phyloP scores from a whole-genome alignment of 1,140 invertebrate genomes.

The Prorops nasuta region DNA sequence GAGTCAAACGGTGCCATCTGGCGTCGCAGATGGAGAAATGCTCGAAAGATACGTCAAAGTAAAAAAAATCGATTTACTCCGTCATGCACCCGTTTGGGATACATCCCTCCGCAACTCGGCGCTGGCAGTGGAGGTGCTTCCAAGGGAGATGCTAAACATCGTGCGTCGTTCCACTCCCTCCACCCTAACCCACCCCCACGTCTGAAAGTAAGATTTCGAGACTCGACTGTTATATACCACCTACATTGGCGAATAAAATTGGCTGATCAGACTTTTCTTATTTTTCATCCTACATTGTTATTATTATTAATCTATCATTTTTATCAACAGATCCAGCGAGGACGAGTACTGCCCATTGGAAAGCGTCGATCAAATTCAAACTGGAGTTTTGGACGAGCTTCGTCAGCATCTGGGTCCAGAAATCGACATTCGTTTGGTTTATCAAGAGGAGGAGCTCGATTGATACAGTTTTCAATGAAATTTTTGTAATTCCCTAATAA shows the following conservation, averaged over 20 bases:
- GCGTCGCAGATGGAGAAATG: slow-evolving; percentile 20
- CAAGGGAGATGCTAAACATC: too few species aligned
- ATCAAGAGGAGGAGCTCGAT: slow-evolving; percentile 1
- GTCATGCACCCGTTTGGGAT: slow-evolving; percentile 27
- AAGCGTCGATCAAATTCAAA: slow-evolving; percentile 72
- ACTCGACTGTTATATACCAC: too few species aligned
- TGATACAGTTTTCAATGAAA: neutral
- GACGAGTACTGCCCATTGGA: slow-evolving; percentile 85
- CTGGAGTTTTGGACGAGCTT: slow-evolving; percentile 59
- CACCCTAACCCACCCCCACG: too few species aligned
- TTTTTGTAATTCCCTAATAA: too few species aligned
- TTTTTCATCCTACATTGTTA: too few species aligned
- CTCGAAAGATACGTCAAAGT: too few species aligned
- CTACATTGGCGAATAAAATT: too few species aligned
- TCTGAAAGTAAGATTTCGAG: too few species aligned
- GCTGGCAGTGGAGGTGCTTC: too few species aligned
- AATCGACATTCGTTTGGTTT: slow-evolving; percentile 2
- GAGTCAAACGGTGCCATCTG: slow-evolving; percentile 34
- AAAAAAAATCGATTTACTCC: slow-evolving; percentile 43
- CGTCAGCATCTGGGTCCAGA: slow-evolving; percentile 33
- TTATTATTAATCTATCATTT: too few species aligned
- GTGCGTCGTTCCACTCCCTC: too few species aligned
- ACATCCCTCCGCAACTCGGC: slow-evolving; percentile 20
- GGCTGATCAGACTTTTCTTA: too few species aligned
- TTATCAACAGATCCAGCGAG: slow-evolving; percentile 72